Evolutionary conservation across 2,113 vertebrate species (phyloP).

Genomic region (Anarhynchus alexandrinus): DNA sequence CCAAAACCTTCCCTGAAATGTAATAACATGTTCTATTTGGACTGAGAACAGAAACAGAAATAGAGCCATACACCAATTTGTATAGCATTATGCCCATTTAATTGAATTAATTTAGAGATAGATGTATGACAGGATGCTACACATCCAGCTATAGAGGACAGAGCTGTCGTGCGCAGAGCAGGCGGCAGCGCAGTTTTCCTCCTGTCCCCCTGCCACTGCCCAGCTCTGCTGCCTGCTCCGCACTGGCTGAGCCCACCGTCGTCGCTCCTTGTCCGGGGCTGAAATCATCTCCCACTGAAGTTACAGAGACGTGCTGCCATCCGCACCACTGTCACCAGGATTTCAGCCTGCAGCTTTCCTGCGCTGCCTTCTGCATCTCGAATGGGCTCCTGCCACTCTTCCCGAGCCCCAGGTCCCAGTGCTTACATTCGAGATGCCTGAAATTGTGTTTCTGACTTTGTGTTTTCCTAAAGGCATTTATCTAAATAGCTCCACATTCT

Average conservation of each 20-base stretch:
- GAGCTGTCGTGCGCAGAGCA: background rate
- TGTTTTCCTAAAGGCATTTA: background rate
- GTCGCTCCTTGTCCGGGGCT: background rate
- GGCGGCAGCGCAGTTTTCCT: background rate
- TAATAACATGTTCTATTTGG: background rate
- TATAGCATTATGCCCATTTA: background rate
- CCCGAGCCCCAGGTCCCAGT: rapidly evolving
- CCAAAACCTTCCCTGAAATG: conserved; percentile 4
- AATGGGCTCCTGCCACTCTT: background rate
- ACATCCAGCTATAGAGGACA: background rate
- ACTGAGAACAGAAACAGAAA: conserved; percentile 27
- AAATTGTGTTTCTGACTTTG: background rate
- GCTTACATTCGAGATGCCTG: background rate
- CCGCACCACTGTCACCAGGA: background rate
- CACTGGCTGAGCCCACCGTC: rapidly evolving
- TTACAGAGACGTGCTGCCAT: background rate
- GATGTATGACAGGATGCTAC: background rate
- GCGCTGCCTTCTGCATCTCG: rapidly evolving
- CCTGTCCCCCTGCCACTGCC: background rate
- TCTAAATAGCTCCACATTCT: background rate
- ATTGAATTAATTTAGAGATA: background rate
- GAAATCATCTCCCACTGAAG: background rate
- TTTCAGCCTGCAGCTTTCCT: background rate
- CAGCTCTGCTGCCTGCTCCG: background rate
- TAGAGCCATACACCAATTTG: background rate